Evolutionary conservation across 2,888 invertebrate genomes (phyloP), one percentile per base, ranked within the genome.

Genomic region (Cataglyphis altisquamis): DNA sequence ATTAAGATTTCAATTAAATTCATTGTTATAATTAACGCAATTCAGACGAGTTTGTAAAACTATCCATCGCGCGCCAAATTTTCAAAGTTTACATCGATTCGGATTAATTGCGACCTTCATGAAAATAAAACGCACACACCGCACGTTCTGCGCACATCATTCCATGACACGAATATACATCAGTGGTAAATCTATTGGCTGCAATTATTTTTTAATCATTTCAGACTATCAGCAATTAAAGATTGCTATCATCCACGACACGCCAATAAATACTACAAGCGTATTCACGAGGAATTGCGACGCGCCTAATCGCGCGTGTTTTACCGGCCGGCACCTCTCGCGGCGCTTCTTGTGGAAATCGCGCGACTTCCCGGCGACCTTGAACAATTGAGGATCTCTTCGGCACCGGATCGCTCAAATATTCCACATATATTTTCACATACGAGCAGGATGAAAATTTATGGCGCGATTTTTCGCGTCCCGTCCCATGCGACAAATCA

Each of bases 381-480:
- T 10, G 68, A 77, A 55, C 68, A 68, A 39, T 67, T 68, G 73
- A 80, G 29, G 25, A 41, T 70, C 72, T 72, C 12, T 6, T 63
- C 21, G 10, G 0, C 6, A 0, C 0, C 10, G 29, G 4, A 15
- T 18, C 18, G 52, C 0, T 8, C 12, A 1, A n/a, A 25, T 25
- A 25, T 25, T 25, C 25, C 25, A 1, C 25, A 25, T 25, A 25
- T 5, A 0, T 21, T 0, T 0, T 25, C n/a, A 1, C 39, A 6
- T 5, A 29, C 75, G 18, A 12, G 18, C 15, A 10, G 21, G 10
- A 68, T 60, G 32, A 86, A 90, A 91, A 91, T 89, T 88, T 85
- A 83, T 78, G 64, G 41, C 57, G 60, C 6, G 60, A 85, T 90
- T 92, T 92, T 91, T 74, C 18, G 39, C 63, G 74, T 15, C 1